Conservation (phyloP, 1,140 invertebrate species). For the Asobara japonica region DNA sequence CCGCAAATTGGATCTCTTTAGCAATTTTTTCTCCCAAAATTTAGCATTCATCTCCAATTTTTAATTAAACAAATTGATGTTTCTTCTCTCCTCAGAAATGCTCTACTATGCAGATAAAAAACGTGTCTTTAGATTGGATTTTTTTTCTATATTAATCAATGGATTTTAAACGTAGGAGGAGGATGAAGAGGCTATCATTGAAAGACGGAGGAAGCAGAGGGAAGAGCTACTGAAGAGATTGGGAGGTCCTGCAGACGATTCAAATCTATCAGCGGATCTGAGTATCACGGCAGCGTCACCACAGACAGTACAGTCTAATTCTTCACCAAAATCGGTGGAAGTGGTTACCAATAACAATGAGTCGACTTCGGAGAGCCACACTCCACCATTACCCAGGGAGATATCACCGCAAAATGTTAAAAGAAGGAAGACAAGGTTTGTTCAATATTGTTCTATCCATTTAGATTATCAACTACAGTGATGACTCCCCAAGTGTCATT, state of each 20-base stretch:
- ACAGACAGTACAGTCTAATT: slow-evolving; percentile 51
- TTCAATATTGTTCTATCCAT: too few relatives aligned
- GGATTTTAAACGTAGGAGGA: too few relatives aligned
- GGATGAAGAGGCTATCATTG: slow-evolving; percentile 94
- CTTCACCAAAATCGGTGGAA: slow-evolving; percentile 51
- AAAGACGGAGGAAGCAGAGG: slow-evolving; percentile 86
- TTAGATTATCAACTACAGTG: too few relatives aligned
- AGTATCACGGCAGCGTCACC: slow-evolving; percentile 53
- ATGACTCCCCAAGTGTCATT: too few relatives aligned
- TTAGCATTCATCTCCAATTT: too few relatives aligned
- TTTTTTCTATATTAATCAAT: too few relatives aligned
- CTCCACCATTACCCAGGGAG: slow-evolving; percentile 59
- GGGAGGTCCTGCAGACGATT: slow-evolving; percentile 72
- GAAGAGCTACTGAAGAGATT: slow-evolving; percentile 86
- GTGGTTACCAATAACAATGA: slow-evolving; percentile 58
- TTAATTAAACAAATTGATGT: too few relatives aligned
- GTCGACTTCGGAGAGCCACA: slow-evolving; percentile 60
- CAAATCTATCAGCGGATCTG: slow-evolving; percentile 64
- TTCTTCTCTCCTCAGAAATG: too few relatives aligned
- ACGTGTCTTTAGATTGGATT: too few relatives aligned
- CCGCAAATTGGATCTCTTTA: too few relatives aligned
- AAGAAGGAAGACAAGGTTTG: slow-evolving; percentile 61
- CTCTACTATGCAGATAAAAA: too few relatives aligned
- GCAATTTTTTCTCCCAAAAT: too few relatives aligned
- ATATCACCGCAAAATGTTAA: slow-evolving; percentile 48